These are phyloP conservation scores for Menidia beryllina DNA, from an alignment of 2,113 vertebrate species.

Conservation along the genomic window DNA sequence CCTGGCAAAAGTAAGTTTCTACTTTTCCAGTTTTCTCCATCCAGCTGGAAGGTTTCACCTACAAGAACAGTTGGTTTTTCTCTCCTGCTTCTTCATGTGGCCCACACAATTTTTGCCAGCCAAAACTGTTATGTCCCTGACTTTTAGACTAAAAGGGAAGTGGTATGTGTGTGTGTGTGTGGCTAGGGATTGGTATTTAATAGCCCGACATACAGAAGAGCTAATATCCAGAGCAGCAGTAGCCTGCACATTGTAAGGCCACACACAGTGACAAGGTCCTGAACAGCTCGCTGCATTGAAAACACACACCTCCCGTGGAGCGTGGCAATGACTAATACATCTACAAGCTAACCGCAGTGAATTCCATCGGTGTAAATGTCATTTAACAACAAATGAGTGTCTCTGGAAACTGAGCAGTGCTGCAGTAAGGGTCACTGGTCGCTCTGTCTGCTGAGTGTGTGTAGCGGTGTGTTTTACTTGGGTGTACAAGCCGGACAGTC, in stretches of 20 bases:
- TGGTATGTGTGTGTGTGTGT: slow-evolving; percentile 65
- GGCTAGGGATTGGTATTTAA: slow-evolving; percentile 69
- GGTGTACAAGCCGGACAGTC: slow-evolving; percentile 63
- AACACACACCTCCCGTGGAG: slow-evolving; percentile 47
- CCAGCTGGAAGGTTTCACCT: slow-evolving; percentile 73
- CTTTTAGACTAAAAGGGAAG: slow-evolving; percentile 68
- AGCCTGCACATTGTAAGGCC: slow-evolving; percentile 77
- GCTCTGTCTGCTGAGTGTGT: slow-evolving; percentile 58
- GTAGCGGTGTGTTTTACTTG: slow-evolving; percentile 61
- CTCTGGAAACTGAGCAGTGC: slow-evolving; percentile 51
- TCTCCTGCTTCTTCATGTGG: slow-evolving; percentile 63
- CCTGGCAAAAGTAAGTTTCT: slow-evolving; percentile 47
- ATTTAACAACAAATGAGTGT: slow-evolving; percentile 59
- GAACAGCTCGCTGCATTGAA: slow-evolving; percentile 58
- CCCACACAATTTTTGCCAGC: slow-evolving; percentile 67
- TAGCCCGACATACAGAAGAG: slow-evolving; percentile 69
- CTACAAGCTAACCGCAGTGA: slow-evolving; percentile 57
- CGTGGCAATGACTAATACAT: slow-evolving; percentile 48
- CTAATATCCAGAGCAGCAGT: slow-evolving; percentile 77
- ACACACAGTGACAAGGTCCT: slow-evolving; percentile 79
- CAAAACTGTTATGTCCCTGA: slow-evolving; percentile 76
- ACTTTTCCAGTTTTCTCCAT: slow-evolving; percentile 36
- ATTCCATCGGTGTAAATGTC: slow-evolving; percentile 67
- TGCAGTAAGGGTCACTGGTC: slow-evolving; percentile 54
- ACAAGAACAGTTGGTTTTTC: slow-evolving; percentile 66